Percentiles rank a stretch among this genome's conserved stretches.
Evolutionary conservation across 2,113 vertebrate genomes (phyloP).

Genomic region (Pionites leucogaster): DNA sequence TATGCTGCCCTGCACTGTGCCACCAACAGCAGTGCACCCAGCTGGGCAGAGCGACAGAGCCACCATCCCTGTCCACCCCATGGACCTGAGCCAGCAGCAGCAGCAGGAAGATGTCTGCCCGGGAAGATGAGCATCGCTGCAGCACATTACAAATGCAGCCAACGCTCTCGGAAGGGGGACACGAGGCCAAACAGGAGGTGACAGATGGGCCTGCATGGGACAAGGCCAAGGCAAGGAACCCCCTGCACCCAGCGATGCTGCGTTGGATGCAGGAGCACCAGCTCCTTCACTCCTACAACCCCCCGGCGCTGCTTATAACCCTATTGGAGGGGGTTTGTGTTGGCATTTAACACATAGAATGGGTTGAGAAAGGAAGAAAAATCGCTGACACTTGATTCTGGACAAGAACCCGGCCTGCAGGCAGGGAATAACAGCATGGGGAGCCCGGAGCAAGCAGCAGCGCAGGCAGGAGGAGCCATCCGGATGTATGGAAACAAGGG

Average conservation of each 20-base stretch:
- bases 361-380: background rate
- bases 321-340: fast-evolving
- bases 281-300: background rate
- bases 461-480: background rate
- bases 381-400: background rate
- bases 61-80: fast-evolving
- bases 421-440: background rate
- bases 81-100: background rate
- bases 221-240: background rate
- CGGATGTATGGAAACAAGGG: background rate
- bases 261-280: background rate
- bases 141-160: fast-evolving
- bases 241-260: background rate
- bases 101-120: background rate
- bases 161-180: background rate
- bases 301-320: background rate
- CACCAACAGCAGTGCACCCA: fast-evolving
- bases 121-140: background rate
- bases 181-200: background rate
- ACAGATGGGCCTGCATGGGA: background rate
- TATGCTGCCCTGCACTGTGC: background rate
- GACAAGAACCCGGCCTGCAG: background rate
- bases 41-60: fast-evolving
- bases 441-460: background rate
- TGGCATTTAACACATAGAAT: background rate